A percentile compares a stretch with the other conserved stretches of the same genome.
Evolutionary conservation across 2,113 vertebrate species (phyloP).

Genomic region (Apteryx owenii): DNA sequence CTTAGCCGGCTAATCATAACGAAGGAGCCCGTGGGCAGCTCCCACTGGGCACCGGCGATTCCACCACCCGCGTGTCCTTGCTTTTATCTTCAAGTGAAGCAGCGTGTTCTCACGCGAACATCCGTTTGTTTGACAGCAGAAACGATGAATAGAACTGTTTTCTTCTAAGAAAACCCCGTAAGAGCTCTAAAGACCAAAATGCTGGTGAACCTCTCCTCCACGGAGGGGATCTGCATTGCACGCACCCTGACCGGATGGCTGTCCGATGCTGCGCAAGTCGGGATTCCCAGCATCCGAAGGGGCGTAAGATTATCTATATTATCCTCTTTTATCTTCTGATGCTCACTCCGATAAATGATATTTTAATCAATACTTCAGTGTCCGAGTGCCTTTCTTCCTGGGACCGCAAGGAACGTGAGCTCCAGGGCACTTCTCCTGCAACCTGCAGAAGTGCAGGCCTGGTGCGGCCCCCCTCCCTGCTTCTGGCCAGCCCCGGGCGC

Average conservation of each 20-base stretch:
- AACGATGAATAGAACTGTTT: background rate
- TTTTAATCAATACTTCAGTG: background rate
- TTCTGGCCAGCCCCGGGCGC: background rate
- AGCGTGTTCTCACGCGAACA: background rate
- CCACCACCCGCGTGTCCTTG: background rate
- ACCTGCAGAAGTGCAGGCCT: background rate
- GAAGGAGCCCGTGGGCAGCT: background rate
- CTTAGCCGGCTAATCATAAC: background rate
- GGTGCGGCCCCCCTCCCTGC: background rate
- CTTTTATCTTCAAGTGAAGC: background rate
- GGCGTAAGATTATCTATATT: background rate
- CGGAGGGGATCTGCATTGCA: rapidly evolving
- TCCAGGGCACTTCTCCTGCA: too few species aligned
- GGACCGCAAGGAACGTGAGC: background rate
- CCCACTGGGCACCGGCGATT: background rate
- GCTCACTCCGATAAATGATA: too few species aligned
- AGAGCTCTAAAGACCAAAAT: too few species aligned
- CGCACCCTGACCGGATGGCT: background rate
- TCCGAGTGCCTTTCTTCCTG: background rate
- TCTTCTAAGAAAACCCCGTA: background rate
- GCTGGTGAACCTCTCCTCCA: rapidly evolving
- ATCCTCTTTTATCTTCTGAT: background rate
- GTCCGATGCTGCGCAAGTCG: rapidly evolving
- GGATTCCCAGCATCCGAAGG: background rate
- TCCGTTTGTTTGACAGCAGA: background rate